phyloP scores from a whole-genome alignment of 2,113 vertebrate species.

The Xenotilapia flavipinnis region DNA sequence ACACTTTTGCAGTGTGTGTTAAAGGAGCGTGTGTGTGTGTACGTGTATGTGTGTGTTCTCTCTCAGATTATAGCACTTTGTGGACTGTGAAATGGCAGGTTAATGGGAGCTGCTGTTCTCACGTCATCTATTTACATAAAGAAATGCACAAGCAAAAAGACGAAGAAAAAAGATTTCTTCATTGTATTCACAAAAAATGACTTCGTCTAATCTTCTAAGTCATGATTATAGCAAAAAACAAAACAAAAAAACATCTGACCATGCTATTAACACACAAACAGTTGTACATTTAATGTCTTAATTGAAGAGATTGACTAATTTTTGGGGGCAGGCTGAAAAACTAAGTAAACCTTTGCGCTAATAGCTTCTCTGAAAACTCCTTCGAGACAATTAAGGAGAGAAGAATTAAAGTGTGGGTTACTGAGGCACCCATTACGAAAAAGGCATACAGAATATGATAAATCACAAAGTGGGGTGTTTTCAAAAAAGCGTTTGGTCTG shows the following conservation, averaged over 20 bases:
- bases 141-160: neutral
- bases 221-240: neutral
- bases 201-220: neutral
- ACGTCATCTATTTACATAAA: conserved; percentile 14
- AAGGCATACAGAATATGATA: neutral
- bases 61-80: conserved; percentile 40
- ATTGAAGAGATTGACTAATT: neutral
- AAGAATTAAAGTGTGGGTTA: neutral
- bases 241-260: neutral
- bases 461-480: neutral
- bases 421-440: neutral
- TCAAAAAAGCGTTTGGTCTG: neutral
- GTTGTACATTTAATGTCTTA: neutral
- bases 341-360: neutral
- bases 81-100: conserved; percentile 54
- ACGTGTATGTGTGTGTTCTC: neutral
- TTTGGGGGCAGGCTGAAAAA: neutral
- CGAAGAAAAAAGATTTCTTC: neutral
- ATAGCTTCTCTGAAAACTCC: neutral
- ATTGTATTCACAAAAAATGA: neutral
- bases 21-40: neutral
- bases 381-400: neutral
- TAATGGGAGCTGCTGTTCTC: conserved; percentile 14
- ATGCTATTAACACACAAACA: neutral
- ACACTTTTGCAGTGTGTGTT: conserved; percentile 9